Evolutionary conservation across 2,113 vertebrate species (phyloP), one percentile per base, ranked within the genome.

Genomic region (Psittacula cyanocephala): DNA sequence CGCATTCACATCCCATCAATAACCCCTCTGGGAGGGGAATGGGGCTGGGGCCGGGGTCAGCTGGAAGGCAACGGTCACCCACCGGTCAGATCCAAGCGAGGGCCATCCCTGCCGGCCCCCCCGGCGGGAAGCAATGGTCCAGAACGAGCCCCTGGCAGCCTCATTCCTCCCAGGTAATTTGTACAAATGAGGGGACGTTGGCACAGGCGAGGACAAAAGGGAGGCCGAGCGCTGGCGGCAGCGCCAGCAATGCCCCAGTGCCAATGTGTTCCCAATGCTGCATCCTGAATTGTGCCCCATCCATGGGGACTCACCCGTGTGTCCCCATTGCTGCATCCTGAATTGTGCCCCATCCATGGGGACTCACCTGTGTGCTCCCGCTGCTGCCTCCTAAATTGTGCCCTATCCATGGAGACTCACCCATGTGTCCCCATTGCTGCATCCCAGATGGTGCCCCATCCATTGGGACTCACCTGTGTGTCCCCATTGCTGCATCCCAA

Each of bases 161-260:
- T 98, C 97, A 99, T 99, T 98, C 98, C 99, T 99, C 98, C 98
- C 98, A 98, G 98, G 98, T 99, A 99, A 99, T 99, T 99, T 99
- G 99, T 99, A 99, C 98, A 99, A 99, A 99, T 98, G 99, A 98
- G 97, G 98, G 98, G 98, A 97, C 98, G 12, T 55, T 55, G 53
- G 53, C 31, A 55, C 53, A 33, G 53, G 31, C 18, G 96, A 98
- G 97, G 97, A 97, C 97, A 98, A 97, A 98, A 97, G 95, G 93
- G 89, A 93, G 92, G 92, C 84, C 33, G 84, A 91, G 74, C 9
- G 15, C 53, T 27, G 31, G 52, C 63, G 85, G 41, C 70, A 37
- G 69, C 52, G 15, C 64, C 6, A 5, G 3, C 1, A n/a, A 13
- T 65, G 85, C 78, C 80, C 86, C 55, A 9, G 63, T 7, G 6